phyloP scores from a whole-genome alignment of 2,113 vertebrate species.

The Tachuris rubrigastra region DNA sequence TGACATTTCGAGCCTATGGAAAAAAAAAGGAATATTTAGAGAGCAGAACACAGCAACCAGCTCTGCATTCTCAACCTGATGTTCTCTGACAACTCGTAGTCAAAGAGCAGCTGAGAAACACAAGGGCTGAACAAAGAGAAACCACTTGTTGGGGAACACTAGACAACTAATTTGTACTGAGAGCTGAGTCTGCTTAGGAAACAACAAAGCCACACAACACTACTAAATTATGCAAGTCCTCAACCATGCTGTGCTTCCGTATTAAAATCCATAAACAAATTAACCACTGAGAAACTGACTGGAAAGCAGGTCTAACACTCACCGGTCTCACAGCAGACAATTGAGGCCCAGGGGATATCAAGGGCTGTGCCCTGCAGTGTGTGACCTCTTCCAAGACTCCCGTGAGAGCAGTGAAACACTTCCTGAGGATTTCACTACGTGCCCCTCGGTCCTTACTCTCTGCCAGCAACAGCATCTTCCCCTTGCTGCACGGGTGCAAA shows the following conservation, averaged over 20 bases:
- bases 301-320: neutral
- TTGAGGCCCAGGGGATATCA: neutral
- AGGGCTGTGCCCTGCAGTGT: neutral
- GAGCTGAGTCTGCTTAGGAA: neutral
- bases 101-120: neutral
- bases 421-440: neutral
- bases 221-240: neutral
- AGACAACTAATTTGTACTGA: neutral
- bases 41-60: neutral
- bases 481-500: neutral
- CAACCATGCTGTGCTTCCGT: fast-evolving
- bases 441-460: neutral
- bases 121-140: neutral
- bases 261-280: neutral
- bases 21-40: neutral
- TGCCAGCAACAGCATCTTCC: neutral
- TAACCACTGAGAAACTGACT: no score
- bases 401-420: fast-evolving
- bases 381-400: neutral
- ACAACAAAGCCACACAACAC: neutral
- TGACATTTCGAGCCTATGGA: constrained; percentile 91
- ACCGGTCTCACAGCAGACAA: neutral
- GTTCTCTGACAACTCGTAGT: neutral
- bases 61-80: neutral
- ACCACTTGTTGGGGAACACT: neutral